Evolutionary conservation across 2,113 vertebrate species (phyloP), one percentile per base, ranked within the genome.

Genomic region (Perca fluviatilis): DNA sequence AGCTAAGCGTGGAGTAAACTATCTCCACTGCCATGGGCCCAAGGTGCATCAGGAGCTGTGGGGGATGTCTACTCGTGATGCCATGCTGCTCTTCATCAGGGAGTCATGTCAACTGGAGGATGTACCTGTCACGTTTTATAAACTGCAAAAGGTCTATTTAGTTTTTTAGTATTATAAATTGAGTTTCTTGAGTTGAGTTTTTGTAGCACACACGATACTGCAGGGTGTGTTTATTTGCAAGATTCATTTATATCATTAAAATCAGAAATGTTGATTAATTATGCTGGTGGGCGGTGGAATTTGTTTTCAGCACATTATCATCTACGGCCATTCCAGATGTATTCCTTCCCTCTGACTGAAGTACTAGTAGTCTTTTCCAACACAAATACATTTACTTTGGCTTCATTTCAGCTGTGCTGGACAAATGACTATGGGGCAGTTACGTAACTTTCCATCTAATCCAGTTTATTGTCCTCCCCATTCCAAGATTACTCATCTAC

Each of bases 111-210:
- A 90, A 47, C 94, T 99, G 54, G 97, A 98, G 88, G 97, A 98
- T 16, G 97, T 98, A 5, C 97, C 97, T 0, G 95, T 98, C 85
- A 97, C 96, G 25, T 97, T 96, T 94, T 99, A 98, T 95, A 95
- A 94, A 85, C 92, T 98, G 27, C 95, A 95, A 85, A 97, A 98
- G 97, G 97, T 98, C 72, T 57, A 6, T 64, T 62, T 62, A 46
- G 10, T 54, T 15, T 79, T 61, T 58, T 4, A 11, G 0, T 66
- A 19, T 50, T 3, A 58, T 25, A 6, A 21, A 46, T 47, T 27
- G 33, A 23, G 18, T 23, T 43, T 16, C 30, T 65, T 65, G 9
- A 50, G 30, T 68, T 64, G 8, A 47, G 13, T 36, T 23, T 76
- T 50, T 53, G 12, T 16, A 40, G 40, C 56, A n/a, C 16, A 13